Evolutionary conservation across 2,888 invertebrate species (phyloP), one percentile per base, ranked within the genome.

Genomic region (Acanthacorydalis orientalis): DNA sequence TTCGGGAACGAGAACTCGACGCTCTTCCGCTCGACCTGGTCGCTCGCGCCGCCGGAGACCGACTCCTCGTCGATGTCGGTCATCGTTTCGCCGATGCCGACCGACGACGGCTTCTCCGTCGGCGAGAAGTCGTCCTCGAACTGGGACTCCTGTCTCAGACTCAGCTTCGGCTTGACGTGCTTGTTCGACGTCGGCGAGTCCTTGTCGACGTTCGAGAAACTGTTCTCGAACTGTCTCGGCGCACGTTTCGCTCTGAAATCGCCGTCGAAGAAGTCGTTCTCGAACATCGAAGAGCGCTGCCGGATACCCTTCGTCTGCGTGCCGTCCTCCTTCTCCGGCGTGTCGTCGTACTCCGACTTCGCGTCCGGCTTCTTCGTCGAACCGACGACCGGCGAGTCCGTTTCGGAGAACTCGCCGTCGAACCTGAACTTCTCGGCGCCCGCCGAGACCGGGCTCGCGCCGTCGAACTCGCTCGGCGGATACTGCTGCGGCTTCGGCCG

Each of bases 191-290:
- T 23, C 2, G 23, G 23, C 23, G 23, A 23, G 48, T 57, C 61
- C 48, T 52, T 57, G 44, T 64, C 63, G 11, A 59, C 59, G 42
- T 68, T 61, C 1, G 78, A 74, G 55, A 83, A 83, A 60, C 83
- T 82, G 60, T 83, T 83, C 58, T 83, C 82, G 60, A 83, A 83
- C 55, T 74, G 67, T 34, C 23, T 23, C 23, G 67, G 65, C 66
- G 74, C 53, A 63, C 70, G 57, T 66, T 71, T 64, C 64, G 40
- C 63, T 56, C 2, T 63, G 61, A 52, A 43, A 50, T 64, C 68
- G 23, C 59, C 62, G 54, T 62, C 64, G 6, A 37, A 47, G 31
- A 42, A 41, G 14, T 49, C 48, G 8, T 51, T 54, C 47, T 51
- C 53, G 9, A 51, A 53, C 32, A 51, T 56, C 31, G 50, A 49